phyloP scores from a whole-genome alignment of 2,888 invertebrate species.

The Thera obeliscata region DNA sequence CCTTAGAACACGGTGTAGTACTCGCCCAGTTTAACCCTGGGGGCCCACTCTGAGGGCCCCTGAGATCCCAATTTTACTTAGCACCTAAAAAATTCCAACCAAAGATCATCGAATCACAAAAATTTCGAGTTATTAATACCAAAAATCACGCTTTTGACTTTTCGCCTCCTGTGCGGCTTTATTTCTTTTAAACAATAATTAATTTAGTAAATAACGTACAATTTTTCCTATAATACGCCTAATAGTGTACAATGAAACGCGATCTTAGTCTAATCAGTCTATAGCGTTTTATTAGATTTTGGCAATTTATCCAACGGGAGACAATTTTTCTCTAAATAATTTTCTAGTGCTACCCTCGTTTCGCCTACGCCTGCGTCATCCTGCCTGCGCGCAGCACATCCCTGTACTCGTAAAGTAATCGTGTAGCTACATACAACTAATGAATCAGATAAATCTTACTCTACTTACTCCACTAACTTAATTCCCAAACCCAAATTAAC shows the following conservation, averaged over 20 bases:
- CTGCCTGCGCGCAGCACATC: constrained; percentile 81
- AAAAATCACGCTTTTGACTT: constrained; percentile 72
- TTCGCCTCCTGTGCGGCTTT: constrained; percentile 58
- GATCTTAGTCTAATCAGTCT: constrained; percentile 84
- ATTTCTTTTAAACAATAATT: constrained; percentile 61
- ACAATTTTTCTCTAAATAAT: constrained; percentile 68
- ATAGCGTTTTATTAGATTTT: constrained; percentile 83
- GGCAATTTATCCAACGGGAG: constrained; percentile 67
- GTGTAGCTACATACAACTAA: constrained; percentile 75
- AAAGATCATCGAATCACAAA: constrained; percentile 75
- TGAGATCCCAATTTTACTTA: constrained; percentile 76
- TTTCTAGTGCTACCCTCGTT: constrained; percentile 62
- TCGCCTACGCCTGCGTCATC: constrained; percentile 55
- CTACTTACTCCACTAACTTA: constrained; percentile 81
- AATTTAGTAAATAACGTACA: constrained; percentile 79
- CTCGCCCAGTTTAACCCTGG: constrained; percentile 65
- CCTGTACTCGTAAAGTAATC: constrained; percentile 81
- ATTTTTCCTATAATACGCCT: constrained; percentile 81
- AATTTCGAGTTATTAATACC: constrained; percentile 68
- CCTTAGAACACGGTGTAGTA: constrained; percentile 81
- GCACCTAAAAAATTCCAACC: constrained; percentile 65
- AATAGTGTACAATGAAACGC: constrained; percentile 82
- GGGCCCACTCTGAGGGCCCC: constrained; percentile 46
- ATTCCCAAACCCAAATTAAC: constrained; percentile 84
- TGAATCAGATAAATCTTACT: constrained; percentile 82